A percentile compares a stretch with the other conserved stretches of the same genome.
Evolutionary conservation across 1,140 invertebrate genomes (phyloP).

Genomic region (Ceratina calcarata): DNA sequence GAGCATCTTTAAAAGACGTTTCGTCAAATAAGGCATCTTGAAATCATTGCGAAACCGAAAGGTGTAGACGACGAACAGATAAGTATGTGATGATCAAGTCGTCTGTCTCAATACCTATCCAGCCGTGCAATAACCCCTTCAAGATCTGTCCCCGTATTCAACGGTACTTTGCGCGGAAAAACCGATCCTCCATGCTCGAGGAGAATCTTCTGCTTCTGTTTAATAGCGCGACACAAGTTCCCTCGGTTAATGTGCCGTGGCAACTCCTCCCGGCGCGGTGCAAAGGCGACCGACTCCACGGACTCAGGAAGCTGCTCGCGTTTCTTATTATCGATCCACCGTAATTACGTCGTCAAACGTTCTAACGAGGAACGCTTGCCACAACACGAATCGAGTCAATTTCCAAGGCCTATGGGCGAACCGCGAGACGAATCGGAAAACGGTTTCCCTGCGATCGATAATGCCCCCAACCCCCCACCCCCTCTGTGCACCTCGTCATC

Average conservation of each 20-base stretch:
- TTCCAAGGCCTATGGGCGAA: conserved; percentile 30
- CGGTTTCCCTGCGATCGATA: conserved; percentile 45
- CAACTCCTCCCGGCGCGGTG: conserved; percentile 5
- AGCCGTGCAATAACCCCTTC: neutral
- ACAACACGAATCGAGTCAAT: conserved; percentile 37
- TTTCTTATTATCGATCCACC: conserved; percentile 42
- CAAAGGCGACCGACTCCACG: conserved; percentile 15
- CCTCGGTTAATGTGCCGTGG: conserved; percentile 27
- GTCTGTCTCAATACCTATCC: neutral
- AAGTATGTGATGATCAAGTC: neutral
- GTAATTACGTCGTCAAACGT: conserved; percentile 38
- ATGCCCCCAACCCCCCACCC: neutral
- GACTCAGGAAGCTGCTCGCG: conserved; percentile 14
- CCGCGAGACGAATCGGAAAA: conserved; percentile 46
- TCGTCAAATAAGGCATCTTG: no score
- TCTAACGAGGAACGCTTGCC: conserved; percentile 33
- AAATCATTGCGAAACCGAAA: no score
- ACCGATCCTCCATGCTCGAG: conserved; percentile 15
- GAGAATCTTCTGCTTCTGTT: conserved; percentile 9
- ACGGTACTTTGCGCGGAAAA: conserved; percentile 26
- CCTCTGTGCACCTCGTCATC: neutral
- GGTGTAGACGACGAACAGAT: no score
- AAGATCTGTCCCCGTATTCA: conserved; percentile 13
- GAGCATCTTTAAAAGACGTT: no score
- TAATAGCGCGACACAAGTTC: conserved; percentile 25